These are phyloP conservation scores for Acronicta leporina DNA, from an alignment of 2,888 invertebrate species.

Conservation along the genomic window DNA sequence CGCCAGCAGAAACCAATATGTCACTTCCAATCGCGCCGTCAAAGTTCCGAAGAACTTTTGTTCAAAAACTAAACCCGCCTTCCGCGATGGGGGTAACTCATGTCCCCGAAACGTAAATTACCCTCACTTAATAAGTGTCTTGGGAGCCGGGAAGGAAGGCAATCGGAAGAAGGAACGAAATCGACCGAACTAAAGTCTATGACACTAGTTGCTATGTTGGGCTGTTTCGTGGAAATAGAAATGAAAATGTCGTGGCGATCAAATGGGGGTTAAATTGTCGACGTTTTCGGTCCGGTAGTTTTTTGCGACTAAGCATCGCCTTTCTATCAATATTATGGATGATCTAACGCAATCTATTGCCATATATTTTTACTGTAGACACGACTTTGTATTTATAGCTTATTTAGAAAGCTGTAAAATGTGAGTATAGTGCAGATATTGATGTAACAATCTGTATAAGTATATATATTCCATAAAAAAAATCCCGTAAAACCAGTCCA, in stretches of 20 bases:
- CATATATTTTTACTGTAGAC: too few relatives aligned
- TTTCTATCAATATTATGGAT: not conserved
- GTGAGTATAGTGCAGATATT: too few relatives aligned
- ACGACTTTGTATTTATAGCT: too few relatives aligned
- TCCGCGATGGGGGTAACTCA: conserved; percentile 20
- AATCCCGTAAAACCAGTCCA: too few relatives aligned
- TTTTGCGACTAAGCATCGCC: too few relatives aligned
- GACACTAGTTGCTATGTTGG: conserved; percentile 20
- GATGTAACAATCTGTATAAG: too few relatives aligned
- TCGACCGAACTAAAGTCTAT: conserved; percentile 42
- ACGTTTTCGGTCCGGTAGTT: not conserved
- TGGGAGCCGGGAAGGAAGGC: conserved; percentile 17
- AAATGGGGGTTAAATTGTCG: not conserved
- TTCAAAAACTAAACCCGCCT: conserved; percentile 13
- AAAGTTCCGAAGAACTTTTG: conserved; percentile 3
- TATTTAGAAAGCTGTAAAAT: too few relatives aligned
- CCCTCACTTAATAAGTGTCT: conserved; percentile 25
- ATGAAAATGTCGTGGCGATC: not conserved
- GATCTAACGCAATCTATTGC: not conserved
- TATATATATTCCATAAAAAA: too few relatives aligned
- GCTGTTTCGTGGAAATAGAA: conserved; percentile 4
- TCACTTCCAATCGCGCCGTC: not conserved
- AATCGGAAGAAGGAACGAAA: conserved; percentile 31
- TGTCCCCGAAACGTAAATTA: conserved; percentile 40
- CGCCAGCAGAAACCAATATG: too few relatives aligned